A percentile compares a stretch with the other conserved stretches of the same genome.
Evolutionary conservation across 2,888 invertebrate genomes (phyloP).

Genomic region (Oxycera nigricornis): DNA sequence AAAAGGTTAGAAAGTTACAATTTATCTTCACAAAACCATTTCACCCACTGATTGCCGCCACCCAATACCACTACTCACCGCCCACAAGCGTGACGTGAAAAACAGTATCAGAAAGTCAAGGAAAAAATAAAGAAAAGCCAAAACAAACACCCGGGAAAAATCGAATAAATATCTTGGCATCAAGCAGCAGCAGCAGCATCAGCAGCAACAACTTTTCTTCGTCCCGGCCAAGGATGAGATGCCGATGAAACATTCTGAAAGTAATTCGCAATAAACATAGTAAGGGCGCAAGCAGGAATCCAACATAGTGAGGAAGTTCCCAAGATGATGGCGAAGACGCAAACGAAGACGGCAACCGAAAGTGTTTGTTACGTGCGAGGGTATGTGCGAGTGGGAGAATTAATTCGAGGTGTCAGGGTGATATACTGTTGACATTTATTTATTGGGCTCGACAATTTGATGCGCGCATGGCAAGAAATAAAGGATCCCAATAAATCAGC

Average conservation of each 20-base stretch:
- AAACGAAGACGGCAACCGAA: background rate
- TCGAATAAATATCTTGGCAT: conserved; percentile 2
- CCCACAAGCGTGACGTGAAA: too few relatives aligned
- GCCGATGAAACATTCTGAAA: conserved; percentile 25
- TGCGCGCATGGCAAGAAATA: conserved; percentile 38
- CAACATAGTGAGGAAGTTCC: background rate
- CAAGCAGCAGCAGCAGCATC: background rate
- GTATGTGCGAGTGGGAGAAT: conserved; percentile 9
- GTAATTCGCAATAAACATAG: background rate
- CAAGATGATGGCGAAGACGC: background rate
- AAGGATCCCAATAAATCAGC: conserved; percentile 36
- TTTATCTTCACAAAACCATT: too few relatives aligned
- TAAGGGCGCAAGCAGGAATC: background rate
- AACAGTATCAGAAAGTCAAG: background rate
- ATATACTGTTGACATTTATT: conserved; percentile 41
- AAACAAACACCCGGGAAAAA: conserved; percentile 1
- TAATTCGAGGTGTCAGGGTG: conserved; percentile 41
- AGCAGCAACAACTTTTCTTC: conserved; percentile 9
- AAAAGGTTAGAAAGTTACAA: too few relatives aligned
- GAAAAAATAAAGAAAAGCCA: conserved; percentile 11
- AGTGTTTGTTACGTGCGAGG: background rate
- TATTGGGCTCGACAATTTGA: conserved; percentile 41
- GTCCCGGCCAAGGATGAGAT: background rate
- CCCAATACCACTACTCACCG: too few relatives aligned
- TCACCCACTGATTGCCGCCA: too few relatives aligned